Base-by-base conservation (phyloP, 2,113 vertebrate species). In the Epinephelus lanceolatus region DNA sequence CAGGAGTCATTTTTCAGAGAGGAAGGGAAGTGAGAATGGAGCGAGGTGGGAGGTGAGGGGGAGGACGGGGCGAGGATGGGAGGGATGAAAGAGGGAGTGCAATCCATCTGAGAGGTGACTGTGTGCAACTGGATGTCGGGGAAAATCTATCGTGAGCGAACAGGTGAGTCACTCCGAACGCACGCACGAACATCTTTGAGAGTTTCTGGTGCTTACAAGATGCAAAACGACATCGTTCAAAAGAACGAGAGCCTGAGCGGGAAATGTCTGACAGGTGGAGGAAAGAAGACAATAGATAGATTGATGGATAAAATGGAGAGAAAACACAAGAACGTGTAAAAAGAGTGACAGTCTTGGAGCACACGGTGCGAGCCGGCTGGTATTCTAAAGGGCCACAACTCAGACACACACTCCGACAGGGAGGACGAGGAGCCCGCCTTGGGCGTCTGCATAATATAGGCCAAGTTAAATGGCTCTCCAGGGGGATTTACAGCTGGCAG, bases 71-170 rank as follows among this genome's bases (percentile, higher is more conserved):
- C 19, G 12, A 68, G 75, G 71, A 83, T 68, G 57, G 63, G 79
- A 81, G 42, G 80, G 75, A 78, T 81, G 72, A 86, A 78, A 69
- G 62, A 45, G 25, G 78, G 40, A 68, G 62, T 9, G 72, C 71
- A 78, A 92, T 92, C 84, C 81, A 89, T 91, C 85, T 90, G 82
- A 85, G 57, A 33, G n/a, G 80, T 30, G 85, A 80, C 84, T 72
- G 71, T 18, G 79, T 59, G 77, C 52, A 70, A 66, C 86, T 78
- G 78, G 42, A 61, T 80, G 73, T 56, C 12, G 2, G 61, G 59
- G 71, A 30, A 74, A 71, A 89, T 86, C 71, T 66, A 80, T 78
- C 8, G 14, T 15, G 30, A 67, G 51, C 33, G 81, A 83, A 80
- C 72, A 69, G 59, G 76, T 67, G 81, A 88, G 66, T 81, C 78